Conservation (phyloP, 2,888 invertebrate genomes). For the Pegoplata infirma region DNA sequence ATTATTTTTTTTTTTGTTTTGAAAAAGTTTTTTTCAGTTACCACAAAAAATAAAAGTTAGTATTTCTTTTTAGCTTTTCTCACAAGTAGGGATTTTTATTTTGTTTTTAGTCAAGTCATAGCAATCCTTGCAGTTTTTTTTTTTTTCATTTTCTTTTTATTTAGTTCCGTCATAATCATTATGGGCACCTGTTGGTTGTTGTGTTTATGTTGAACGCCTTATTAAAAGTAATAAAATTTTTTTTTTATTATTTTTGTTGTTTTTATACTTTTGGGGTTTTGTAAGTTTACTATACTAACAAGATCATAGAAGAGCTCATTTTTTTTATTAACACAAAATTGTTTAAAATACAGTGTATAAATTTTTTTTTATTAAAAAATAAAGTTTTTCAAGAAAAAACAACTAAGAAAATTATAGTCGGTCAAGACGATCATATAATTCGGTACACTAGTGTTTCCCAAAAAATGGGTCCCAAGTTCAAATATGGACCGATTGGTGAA, state of each 20-base stretch:
- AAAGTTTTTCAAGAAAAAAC: constrained; percentile 2
- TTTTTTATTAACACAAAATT: not conserved
- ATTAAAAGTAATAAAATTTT: constrained; percentile 58
- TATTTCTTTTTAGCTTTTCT: not conserved
- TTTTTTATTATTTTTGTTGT: not conserved
- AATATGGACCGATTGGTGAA: too few species aligned
- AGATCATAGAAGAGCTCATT: constrained; percentile 28
- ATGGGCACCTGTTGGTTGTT: constrained; percentile 62
- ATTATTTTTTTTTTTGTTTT: constrained; percentile 2
- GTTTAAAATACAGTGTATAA: not conserved
- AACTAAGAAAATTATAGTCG: too few species aligned
- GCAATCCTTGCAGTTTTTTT: not conserved
- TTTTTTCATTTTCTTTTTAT: constrained; percentile 3
- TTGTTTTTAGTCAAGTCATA: not conserved
- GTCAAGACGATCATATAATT: too few species aligned
- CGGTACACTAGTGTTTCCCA: too few species aligned
- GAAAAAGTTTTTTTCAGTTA: not conserved
- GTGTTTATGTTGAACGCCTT: constrained; percentile 56
- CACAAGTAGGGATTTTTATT: constrained; percentile 1
- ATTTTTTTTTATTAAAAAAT: not conserved
- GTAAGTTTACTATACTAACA: constrained; percentile 4
- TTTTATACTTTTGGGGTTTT: constrained; percentile 1
- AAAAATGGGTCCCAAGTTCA: too few species aligned
- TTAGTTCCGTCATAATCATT: constrained; percentile 44
- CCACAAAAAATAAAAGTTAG: constrained; percentile 22